Evolutionary conservation across 2,888 invertebrate species (phyloP).

Genomic region (Julus scanicus): DNA sequence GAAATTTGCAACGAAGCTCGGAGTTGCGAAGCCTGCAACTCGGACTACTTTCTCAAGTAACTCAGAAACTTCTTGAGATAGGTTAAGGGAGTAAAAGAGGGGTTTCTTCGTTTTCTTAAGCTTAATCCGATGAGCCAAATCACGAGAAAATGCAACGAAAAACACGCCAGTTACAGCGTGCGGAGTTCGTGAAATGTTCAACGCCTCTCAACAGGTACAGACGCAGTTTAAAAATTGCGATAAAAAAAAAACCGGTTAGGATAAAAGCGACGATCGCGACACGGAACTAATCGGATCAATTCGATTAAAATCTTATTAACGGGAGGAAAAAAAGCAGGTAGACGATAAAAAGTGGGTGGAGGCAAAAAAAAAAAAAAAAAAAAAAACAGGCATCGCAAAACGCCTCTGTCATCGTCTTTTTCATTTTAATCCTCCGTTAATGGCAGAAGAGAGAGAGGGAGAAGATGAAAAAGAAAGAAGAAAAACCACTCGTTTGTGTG

Average conservation of each 20-base stretch:
- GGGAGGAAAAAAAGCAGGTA: not conserved
- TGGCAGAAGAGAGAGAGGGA: not conserved
- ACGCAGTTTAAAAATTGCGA: not conserved
- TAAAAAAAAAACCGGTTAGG: not conserved
- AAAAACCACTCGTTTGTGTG: not conserved
- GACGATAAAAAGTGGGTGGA: not conserved
- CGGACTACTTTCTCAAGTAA: not conserved
- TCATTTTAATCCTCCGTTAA: not conserved
- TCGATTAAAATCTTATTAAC: not conserved
- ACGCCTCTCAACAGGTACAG: not conserved
- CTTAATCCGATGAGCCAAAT: not conserved
- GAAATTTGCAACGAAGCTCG: no score
- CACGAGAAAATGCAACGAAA: not conserved
- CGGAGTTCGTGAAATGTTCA: not conserved
- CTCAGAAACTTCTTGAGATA: not conserved
- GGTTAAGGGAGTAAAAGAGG: not conserved
- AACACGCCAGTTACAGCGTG: not conserved
- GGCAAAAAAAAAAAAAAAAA: no score
- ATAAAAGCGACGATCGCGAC: not conserved
- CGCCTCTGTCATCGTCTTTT: not conserved
- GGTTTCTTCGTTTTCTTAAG: not conserved
- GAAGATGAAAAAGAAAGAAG: no score
- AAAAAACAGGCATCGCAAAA: not conserved
- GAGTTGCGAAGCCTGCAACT: not conserved
- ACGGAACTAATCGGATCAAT: slow-evolving; percentile 1